Conservation (phyloP, 2,797 vertebrate species). For the Scolopax rusticola region DNA sequence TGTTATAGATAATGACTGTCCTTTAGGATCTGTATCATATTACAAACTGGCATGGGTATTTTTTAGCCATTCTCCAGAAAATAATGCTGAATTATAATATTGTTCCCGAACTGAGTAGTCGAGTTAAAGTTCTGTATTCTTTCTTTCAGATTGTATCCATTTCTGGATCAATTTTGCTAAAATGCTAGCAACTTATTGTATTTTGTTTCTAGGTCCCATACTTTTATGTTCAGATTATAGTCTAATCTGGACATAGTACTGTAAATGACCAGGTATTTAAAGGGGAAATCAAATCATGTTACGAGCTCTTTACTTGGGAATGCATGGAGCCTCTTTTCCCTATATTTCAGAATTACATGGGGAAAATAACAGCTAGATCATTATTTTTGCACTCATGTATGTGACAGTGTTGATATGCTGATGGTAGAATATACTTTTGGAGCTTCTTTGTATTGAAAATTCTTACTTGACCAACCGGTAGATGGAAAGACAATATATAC, state of each 20-base stretch:
- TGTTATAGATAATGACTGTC: background rate
- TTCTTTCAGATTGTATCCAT: background rate
- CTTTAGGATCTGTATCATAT: background rate
- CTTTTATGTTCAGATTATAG: background rate
- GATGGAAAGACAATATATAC: background rate
- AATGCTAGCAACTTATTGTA: background rate
- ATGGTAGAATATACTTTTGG: background rate
- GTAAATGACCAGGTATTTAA: background rate
- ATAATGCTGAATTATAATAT: background rate
- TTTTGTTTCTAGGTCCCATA: background rate
- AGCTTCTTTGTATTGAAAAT: conserved; percentile 30
- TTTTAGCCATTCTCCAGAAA: background rate
- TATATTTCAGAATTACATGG: background rate
- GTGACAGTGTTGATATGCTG: conserved; percentile 31
- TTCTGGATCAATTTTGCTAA: background rate
- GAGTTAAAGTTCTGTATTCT: background rate
- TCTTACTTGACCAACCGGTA: conserved; percentile 5
- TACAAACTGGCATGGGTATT: background rate
- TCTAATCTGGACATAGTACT: background rate
- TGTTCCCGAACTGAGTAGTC: background rate
- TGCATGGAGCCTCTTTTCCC: background rate
- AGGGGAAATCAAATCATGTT: background rate
- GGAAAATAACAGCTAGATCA: background rate
- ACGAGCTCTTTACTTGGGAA: background rate
- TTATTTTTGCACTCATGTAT: background rate